Base-by-base conservation (phyloP, 2,888 invertebrate species). In the Synanthedon vespiformis region DNA sequence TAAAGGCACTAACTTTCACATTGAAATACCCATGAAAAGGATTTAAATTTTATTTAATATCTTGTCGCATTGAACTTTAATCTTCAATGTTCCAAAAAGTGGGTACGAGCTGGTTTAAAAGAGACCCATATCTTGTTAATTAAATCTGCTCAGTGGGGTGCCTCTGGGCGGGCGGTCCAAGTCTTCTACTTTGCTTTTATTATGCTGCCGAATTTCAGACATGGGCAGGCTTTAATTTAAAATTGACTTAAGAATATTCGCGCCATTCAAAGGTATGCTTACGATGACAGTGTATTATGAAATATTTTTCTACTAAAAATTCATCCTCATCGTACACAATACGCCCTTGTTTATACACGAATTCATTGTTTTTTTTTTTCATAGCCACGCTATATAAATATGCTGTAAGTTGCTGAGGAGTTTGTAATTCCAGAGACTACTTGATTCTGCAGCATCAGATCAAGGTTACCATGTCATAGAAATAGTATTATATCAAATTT, bases 61-160 rank as follows among this genome's bases (percentile, higher is more conserved):
- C 73, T 71, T 70, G 72, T 68, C 75, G 67, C 77, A 80, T 80
- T 80, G 79, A 80, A 77, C 79, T 81, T 85, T 81, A 81, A 84
- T 80, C 77, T 79, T 62, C 76, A 75, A 77, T 80, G 76, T 77
- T 74, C 80, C 78, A 68, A 83, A 84, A 83, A 81, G 79, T 82
- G 72, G 79, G 78, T 76, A 68, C 75, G 76, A 77, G 78, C 76
- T 76, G 77, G 78, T 83, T 80, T 83, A 75, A 83, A 84, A 82
- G 81, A 81, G 79, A 76, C 75, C 74, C 82, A 80, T 87, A 86
- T 87, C 86, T 85, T 77, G 82, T 86, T 87, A 87, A 87, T 87
- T 86, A 87, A 87, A 87, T 87, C 86, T 79, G 65, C 77, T 72
- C 84, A 71, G 82, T 74, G 66, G 84, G 85, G 80, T 66, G 81